Evolutionary conservation across 1,140 invertebrate species (phyloP).

Genomic region (Brachionus calyciflorus): DNA sequence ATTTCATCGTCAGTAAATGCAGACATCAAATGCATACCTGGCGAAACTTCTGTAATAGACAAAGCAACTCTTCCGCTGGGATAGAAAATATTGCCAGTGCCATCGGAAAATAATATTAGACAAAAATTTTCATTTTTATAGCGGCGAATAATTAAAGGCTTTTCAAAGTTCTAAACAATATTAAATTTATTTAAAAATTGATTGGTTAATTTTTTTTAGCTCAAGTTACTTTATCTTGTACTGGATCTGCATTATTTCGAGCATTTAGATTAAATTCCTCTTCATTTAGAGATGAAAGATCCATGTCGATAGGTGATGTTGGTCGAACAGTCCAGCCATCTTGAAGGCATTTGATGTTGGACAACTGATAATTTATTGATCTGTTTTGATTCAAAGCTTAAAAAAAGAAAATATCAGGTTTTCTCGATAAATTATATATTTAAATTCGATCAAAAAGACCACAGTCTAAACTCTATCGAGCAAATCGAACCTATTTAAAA

Average conservation of each 20-base stretch:
- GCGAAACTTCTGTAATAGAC: conserved; percentile 51
- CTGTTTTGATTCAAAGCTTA: conserved; percentile 53
- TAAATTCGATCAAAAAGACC: too few species aligned
- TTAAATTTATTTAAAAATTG: conserved; percentile 50
- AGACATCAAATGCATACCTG: conserved; percentile 23
- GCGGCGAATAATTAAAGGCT: not conserved
- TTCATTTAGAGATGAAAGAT: not conserved
- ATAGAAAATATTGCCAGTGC: conserved; percentile 59
- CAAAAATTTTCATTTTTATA: conserved; percentile 34
- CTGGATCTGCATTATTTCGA: not conserved
- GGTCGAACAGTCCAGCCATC: conserved; percentile 59
- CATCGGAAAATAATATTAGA: conserved; percentile 57
- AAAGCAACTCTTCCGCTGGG: conserved; percentile 56
- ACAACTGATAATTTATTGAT: conserved; percentile 60
- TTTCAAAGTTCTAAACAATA: not conserved
- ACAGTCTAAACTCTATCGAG: not conserved
- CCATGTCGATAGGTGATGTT: conserved; percentile 50
- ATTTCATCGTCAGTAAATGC: conserved; percentile 23
- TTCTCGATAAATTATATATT: too few species aligned
- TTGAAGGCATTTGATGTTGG: conserved; percentile 57
- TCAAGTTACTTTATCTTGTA: not conserved
- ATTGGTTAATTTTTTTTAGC: conserved; percentile 49
- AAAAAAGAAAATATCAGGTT: not conserved
- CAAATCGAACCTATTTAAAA: not conserved
- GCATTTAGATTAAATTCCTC: conserved; percentile 31